phyloP scores from a whole-genome alignment of 2,888 invertebrate species.

The Clostera curtula region DNA sequence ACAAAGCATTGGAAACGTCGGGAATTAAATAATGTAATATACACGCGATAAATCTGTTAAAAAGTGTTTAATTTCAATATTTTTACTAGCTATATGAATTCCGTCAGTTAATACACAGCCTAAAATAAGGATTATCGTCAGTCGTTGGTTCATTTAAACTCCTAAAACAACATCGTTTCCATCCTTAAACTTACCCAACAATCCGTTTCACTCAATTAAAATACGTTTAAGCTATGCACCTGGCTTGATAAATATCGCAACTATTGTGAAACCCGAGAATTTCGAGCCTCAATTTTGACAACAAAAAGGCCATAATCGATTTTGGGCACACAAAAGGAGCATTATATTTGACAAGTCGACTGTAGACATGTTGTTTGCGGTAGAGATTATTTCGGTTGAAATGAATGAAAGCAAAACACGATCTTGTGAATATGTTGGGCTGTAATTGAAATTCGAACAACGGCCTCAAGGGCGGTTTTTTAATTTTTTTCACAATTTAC shows the following conservation, averaged over 20 bases:
- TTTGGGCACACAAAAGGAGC: constrained; percentile 61
- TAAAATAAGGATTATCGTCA: background rate
- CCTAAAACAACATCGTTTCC: constrained; percentile 6
- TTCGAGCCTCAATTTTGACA: constrained; percentile 72
- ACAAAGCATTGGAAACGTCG: no score
- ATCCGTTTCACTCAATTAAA: constrained; percentile 59
- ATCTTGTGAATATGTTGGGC: constrained; percentile 58
- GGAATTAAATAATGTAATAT: no score
- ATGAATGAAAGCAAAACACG: constrained; percentile 73
- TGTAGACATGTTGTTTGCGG: constrained; percentile 70
- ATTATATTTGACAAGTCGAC: constrained; percentile 73
- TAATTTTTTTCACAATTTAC: constrained; percentile 34
- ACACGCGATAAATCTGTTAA: no score
- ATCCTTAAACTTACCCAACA: constrained; percentile 3
- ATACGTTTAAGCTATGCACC: constrained; percentile 64
- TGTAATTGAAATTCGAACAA: constrained; percentile 67
- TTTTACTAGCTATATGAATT: background rate
- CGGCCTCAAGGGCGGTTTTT: constrained; percentile 48
- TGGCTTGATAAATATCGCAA: constrained; percentile 69
- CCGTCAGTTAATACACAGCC: background rate
- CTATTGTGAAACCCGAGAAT: constrained; percentile 70
- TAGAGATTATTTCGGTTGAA: constrained; percentile 73
- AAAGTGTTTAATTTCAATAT: no score
- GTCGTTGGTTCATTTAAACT: constrained; percentile 5
- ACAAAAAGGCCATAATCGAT: constrained; percentile 75